Evolutionary conservation across 2,888 invertebrate genomes (phyloP), one percentile per base, ranked within the genome.

Genomic region (Cheilosia soror): DNA sequence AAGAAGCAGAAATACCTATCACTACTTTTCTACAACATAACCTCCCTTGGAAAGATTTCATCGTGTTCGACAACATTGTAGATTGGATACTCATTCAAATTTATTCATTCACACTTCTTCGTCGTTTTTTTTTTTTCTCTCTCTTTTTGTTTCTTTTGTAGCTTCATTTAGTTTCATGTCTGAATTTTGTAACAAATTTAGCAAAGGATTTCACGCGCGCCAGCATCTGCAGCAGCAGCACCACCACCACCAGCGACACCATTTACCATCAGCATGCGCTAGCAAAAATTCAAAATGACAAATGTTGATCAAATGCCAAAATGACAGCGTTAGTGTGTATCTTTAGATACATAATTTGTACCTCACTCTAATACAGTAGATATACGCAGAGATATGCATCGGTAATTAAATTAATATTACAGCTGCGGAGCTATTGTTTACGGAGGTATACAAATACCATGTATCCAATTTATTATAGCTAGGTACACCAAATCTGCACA

Each of bases 221-320:
- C 44, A 75, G 5, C 51, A 51, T 55, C 31, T 40, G 33, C 53
- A 63, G n/a, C 55, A 66, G 47, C 51, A 63, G n/a, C 55, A 66
- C 42, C 51, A 63, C 31, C 42, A 73, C 20, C 63, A 40, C 15
- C 49, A 42, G 37, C 25, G 33, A 7, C 33, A 40, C 44, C 44
- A 44, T 20, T 44, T 55, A 75, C 65, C 75, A 37, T 57, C 40
- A 49, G 51, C 31, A 42, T 25, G 31, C 37, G 31, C 58, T 27
- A 62, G 79, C 15, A 31, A 29, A 84, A 79, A 71, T 29, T 31
- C 40, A 6, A 81, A 77, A 77, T 77, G 81, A 85, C 68, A 85
- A 85, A 85, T 85, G 81, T 85, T 81, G 85, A 85, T 85, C 85
- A 85, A 85, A 85, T 81, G 85, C 85, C 81, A 81, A 85, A 44